Percentiles rank a stretch among this genome's conserved stretches.
These are phyloP conservation scores for Drosophila orosa DNA, from an alignment of 1,140 invertebrate species.

Conservation along the genomic window DNA sequence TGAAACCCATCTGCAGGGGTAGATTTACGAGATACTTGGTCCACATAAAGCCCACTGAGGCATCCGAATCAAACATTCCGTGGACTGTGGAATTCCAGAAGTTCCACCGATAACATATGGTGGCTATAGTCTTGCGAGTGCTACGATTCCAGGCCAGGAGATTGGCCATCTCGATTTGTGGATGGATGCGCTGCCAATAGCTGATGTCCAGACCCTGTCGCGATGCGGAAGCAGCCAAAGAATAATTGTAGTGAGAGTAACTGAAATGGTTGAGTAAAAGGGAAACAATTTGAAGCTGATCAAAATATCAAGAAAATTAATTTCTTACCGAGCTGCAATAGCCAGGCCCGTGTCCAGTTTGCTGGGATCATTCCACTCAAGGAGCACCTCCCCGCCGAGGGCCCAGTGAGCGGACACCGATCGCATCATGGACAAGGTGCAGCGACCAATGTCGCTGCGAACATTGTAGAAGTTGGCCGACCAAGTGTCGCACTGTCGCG, in stretches of 20 bases:
- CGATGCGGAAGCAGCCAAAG: conserved; percentile 67
- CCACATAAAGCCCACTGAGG: conserved; percentile 79
- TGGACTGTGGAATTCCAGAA: conserved; percentile 72
- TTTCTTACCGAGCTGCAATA: conserved; percentile 61
- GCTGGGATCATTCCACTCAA: conserved; percentile 73
- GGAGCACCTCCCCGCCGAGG: conserved; percentile 67
- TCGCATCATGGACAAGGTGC: conserved; percentile 73
- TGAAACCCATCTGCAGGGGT: conserved; percentile 71
- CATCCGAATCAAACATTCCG: conserved; percentile 77
- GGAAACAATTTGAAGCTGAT: background rate
- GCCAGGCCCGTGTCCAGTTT: conserved; percentile 58
- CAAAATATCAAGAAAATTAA: too few species aligned
- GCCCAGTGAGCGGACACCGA: conserved; percentile 67
- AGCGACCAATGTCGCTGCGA: conserved; percentile 64
- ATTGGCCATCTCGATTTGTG: conserved; percentile 78
- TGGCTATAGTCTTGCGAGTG: conserved; percentile 71
- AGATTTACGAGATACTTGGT: conserved; percentile 64
- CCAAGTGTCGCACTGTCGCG: conserved; percentile 69
- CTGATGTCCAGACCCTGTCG: conserved; percentile 74
- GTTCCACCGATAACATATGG: conserved; percentile 79
- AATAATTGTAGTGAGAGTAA: conserved; percentile 65
- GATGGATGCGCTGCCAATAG: conserved; percentile 81
- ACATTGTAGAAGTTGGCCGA: conserved; percentile 75
- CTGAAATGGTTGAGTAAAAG: conserved; percentile 24
- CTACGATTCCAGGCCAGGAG: conserved; percentile 74